A percentile compares a stretch with the other conserved stretches of the same genome.
Conservation (phyloP, 92 coral and sea anemone genomes). For the Epizoanthus scotinus region DNA sequence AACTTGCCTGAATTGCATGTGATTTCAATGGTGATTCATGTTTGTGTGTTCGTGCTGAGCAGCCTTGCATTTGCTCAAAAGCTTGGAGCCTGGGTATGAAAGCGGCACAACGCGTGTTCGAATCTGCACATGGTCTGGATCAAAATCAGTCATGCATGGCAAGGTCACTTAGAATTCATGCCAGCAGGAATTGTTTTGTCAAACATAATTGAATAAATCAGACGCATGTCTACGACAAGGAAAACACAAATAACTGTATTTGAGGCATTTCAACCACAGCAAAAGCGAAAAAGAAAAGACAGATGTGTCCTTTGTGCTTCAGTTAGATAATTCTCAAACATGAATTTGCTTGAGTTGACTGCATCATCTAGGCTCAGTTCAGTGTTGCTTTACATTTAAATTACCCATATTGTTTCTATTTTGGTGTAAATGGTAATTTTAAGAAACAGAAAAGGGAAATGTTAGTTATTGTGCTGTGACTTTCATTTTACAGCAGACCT, state of each 20-base stretch:
- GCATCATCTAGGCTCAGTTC: no score
- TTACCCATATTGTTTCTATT: no score
- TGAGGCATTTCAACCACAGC: constrained; percentile 11
- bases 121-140: constrained; percentile 7
- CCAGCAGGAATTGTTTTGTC: constrained; percentile 8
- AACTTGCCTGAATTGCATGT: neutral
- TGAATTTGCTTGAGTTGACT: no score
- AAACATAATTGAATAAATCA: constrained; percentile 14
- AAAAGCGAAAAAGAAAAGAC: constrained; percentile 26
- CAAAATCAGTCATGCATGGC: constrained; percentile 8
- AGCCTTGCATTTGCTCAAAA: constrained; percentile 26
- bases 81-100: constrained; percentile 28
- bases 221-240: constrained; percentile 2
- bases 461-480: no score
- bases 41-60: constrained; percentile 21
- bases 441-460: neutral
- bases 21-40: no score
- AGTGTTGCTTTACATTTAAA: no score
- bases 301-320: constrained; percentile 19
- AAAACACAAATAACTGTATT: constrained; percentile 30
- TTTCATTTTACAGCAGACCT: no score
- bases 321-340: no score
- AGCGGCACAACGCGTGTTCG: constrained; percentile 26
- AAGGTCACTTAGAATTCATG: constrained; percentile 26
- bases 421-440: no score